Base-by-base conservation (phyloP, 1,140 invertebrate genomes). In the Nymphalis io region DNA sequence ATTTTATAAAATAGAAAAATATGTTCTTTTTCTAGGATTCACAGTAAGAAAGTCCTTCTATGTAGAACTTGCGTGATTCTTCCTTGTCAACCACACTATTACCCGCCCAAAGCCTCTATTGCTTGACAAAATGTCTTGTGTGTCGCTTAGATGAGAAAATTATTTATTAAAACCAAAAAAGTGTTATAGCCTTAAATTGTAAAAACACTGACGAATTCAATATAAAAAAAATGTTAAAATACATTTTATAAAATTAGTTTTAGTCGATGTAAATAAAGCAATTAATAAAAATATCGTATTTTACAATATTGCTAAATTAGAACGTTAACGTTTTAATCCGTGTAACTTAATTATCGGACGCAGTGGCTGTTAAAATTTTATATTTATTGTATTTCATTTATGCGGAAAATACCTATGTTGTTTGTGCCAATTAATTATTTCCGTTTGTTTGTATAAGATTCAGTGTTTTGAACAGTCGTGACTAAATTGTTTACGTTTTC, bases 271-370 rank as follows among this genome's bases (percentile, higher is more conserved):
- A 15, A 46, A 18, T 18, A n/a, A 3, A 46, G 12, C 18, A 6
- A 16, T 15, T 1, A 23, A 13, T 27, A 55, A 55, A 23, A 5
- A 15, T 33, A 15, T 27, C 23, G 23, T 15, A 2, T 55, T 27
- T 23, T 55, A 3, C 11, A 55, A 33, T 55, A 2, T 13, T n/a
- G 3, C 20, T n/a, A 27, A 23, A 15, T 55, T 55, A 27, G 10
- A 55, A 27, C 27, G 51, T 27, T 23, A 55, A 23, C 12, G 15
- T 55, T 55, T 55, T 55, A 55, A 27, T 55, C 15, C 51, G 51
- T 55, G 51, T 55, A 55, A 55, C 23, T 55, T 55, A 55, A 55
- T 55, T 33, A 55, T 55, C 15, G 51, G 16, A 55, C 21, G 51
- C 51, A 27, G 12, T 12, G 12, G n/a, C 12, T 44, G 40, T 44